phyloP scores from a whole-genome alignment of 2,113 vertebrate species.

The Promerops cafer region DNA sequence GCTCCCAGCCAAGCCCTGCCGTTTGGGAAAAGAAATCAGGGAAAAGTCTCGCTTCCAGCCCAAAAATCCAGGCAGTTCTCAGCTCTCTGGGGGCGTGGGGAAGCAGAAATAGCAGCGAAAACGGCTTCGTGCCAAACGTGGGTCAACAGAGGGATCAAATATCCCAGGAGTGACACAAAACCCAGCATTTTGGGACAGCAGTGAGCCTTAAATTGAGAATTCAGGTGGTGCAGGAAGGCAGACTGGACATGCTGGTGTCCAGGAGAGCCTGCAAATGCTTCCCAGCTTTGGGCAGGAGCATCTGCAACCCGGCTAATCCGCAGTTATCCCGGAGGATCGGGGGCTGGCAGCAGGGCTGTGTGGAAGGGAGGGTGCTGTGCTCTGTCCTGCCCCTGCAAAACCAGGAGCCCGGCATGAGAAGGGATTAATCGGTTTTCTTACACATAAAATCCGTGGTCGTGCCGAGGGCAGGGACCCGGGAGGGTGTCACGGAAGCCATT shows the following conservation, averaged over 20 bases:
- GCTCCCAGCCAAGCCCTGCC: neutral
- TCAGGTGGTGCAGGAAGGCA: neutral
- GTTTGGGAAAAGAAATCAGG: neutral
- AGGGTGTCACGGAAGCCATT: neutral
- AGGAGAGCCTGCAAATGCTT: neutral
- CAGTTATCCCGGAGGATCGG: neutral
- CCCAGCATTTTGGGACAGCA: neutral
- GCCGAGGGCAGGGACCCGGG: neutral
- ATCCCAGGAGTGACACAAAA: rapidly evolving
- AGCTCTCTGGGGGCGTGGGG: neutral
- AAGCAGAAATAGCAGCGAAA: neutral
- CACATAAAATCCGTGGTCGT: neutral
- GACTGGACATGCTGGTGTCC: rapidly evolving
- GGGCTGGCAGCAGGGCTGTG: neutral
- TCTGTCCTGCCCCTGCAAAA: neutral
- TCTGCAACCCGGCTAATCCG: conserved; percentile 20
- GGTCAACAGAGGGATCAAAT: neutral
- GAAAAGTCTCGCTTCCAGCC: neutral
- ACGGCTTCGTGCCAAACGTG: rapidly evolving
- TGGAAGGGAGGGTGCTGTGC: neutral
- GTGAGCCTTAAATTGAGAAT: neutral
- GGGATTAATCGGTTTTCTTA: neutral
- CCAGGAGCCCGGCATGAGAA: neutral
- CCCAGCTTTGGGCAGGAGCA: neutral
- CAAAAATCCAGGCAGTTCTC: neutral